Conservation (phyloP, 2,888 invertebrate genomes). For the Brachyopa scutellaris region DNA sequence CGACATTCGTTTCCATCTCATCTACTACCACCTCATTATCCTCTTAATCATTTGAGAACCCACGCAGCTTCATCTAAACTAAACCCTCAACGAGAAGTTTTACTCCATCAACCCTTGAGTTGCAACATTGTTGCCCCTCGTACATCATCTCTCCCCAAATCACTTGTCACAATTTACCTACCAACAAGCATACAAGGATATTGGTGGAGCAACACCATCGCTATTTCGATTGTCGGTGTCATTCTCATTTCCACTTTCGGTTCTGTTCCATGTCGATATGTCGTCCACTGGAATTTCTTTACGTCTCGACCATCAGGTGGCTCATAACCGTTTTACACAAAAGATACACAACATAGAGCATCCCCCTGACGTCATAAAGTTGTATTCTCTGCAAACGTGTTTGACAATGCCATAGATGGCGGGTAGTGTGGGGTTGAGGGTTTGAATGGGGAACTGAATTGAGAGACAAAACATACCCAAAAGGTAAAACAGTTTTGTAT, state of each 20-base stretch:
- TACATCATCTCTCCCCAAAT: neutral
- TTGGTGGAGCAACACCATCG: neutral
- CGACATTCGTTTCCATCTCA: too few relatives aligned
- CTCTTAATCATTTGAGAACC: too few relatives aligned
- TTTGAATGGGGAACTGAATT: neutral
- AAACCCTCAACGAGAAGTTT: too few relatives aligned
- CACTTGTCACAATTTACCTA: neutral
- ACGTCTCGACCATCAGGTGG: slow-evolving; percentile 37
- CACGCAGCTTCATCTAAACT: too few relatives aligned
- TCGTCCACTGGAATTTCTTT: slow-evolving; percentile 10
- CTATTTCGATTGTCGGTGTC: neutral
- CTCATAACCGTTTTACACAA: slow-evolving; percentile 7
- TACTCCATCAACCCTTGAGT: neutral
- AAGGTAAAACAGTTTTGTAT: neutral
- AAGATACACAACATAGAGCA: slow-evolving; percentile 15
- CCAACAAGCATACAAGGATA: neutral
- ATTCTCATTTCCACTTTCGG: neutral
- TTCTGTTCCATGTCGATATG: neutral
- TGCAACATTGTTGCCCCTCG: neutral
- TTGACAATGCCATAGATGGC: neutral
- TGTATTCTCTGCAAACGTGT: slow-evolving; percentile 33
- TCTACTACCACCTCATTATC: too few relatives aligned
- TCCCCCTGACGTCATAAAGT: slow-evolving; percentile 45
- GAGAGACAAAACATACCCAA: neutral
- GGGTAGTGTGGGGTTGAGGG: neutral